Percentiles rank a stretch among this genome's conserved stretches.
Evolutionary conservation across 2,888 invertebrate species (phyloP).

Genomic region (Eulithis testata): DNA sequence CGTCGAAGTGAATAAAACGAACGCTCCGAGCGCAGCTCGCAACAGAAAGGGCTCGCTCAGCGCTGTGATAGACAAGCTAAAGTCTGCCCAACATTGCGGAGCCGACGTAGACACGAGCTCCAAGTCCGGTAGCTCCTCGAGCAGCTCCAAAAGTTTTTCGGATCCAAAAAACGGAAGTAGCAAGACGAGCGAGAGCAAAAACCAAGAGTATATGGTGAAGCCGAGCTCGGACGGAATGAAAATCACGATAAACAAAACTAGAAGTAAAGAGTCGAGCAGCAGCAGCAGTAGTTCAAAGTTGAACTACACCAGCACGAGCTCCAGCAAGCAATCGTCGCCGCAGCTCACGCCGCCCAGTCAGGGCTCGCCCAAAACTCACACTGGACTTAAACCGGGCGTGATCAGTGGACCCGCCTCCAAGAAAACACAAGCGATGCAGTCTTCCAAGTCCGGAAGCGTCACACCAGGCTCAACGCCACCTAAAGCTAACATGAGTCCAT

Average conservation of each 20-base stretch:
- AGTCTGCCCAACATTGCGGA: constrained; percentile 88
- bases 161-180: constrained; percentile 76
- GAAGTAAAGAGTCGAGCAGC: constrained; percentile 87
- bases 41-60: constrained; percentile 91
- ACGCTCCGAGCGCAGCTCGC: constrained; percentile 85
- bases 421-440: constrained; percentile 88
- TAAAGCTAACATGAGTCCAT: constrained; percentile 72
- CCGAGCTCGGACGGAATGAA: constrained; percentile 95
- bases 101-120: constrained; percentile 80
- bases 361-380: constrained; percentile 91
- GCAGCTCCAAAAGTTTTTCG: constrained; percentile 72
- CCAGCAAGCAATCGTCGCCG: constrained; percentile 76
- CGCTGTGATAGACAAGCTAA: constrained; percentile 94
- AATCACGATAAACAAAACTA: constrained; percentile 95
- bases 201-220: constrained; percentile 95
- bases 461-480: constrained; percentile 75
- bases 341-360: constrained; percentile 81
- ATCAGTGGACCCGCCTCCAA: constrained; percentile 94
- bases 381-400: constrained; percentile 93
- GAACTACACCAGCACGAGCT: constrained; percentile 74
- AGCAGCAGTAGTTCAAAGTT: constrained; percentile 73
- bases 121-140: constrained; percentile 77
- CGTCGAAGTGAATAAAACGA: constrained; percentile 85
- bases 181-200: constrained; percentile 83
- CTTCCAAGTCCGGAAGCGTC: constrained; percentile 71